phyloP scores from a whole-genome alignment of 2,113 vertebrate species.

The Melanerpes formicivorus region DNA sequence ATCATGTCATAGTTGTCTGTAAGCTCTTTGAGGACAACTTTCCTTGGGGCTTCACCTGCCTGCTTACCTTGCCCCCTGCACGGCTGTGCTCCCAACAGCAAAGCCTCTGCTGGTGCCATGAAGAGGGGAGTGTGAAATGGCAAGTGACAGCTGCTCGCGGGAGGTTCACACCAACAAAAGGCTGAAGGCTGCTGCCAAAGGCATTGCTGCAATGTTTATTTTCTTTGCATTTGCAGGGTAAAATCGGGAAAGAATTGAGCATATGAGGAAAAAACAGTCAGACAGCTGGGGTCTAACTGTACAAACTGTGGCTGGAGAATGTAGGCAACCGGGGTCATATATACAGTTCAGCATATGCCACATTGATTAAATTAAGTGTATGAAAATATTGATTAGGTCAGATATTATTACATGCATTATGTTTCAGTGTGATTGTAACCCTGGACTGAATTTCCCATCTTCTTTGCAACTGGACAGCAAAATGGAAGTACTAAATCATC shows the following conservation, averaged over 20 bases:
- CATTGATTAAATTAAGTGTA: background rate
- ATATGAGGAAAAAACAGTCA: background rate
- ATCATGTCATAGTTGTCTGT: background rate
- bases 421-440: background rate
- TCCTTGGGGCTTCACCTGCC: background rate
- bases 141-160: fast-evolving
- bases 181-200: background rate
- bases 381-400: background rate
- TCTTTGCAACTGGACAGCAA: background rate
- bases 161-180: background rate
- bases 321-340: background rate
- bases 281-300: background rate
- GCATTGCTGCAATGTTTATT: background rate
- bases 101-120: fast-evolving
- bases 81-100: background rate
- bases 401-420: background rate
- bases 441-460: background rate
- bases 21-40: background rate
- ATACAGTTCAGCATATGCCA: background rate
- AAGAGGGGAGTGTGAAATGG: background rate
- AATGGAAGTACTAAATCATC: conserved; percentile 20
- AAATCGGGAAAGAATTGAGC: background rate
- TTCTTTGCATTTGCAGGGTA: background rate
- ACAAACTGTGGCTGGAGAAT: background rate
- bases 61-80: fast-evolving